Evolutionary conservation across 2,888 invertebrate species (phyloP).

Genomic region (Crocallis elinguaria): DNA sequence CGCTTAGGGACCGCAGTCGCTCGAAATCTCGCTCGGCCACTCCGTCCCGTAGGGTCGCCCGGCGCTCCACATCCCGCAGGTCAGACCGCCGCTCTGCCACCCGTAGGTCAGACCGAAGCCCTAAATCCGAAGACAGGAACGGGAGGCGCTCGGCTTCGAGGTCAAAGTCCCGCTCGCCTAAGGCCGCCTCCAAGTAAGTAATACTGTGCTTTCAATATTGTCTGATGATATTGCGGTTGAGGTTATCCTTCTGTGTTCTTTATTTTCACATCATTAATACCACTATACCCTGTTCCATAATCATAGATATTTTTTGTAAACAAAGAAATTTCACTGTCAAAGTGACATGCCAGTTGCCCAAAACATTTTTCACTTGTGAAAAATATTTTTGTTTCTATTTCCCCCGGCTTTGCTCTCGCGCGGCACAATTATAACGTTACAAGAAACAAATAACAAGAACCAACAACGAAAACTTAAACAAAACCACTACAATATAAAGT

Average conservation of each 20-base stretch:
- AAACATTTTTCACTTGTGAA: too few species aligned
- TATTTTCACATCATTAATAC: background rate
- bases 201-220: slow-evolving; percentile 61
- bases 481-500: too few species aligned
- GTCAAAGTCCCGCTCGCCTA: slow-evolving; percentile 82
- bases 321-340: too few species aligned
- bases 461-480: too few species aligned
- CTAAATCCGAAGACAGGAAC: slow-evolving; percentile 55
- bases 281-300: too few species aligned
- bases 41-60: slow-evolving; percentile 53
- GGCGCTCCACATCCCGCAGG: slow-evolving; percentile 52
- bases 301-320: too few species aligned
- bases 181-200: slow-evolving; percentile 69
- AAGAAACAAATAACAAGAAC: too few species aligned
- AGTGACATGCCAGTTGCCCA: too few species aligned
- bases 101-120: slow-evolving; percentile 33
- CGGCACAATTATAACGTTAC: too few species aligned
- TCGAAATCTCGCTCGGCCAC: slow-evolving; percentile 65
- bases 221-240: slow-evolving; percentile 57
- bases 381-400: too few species aligned
- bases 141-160: slow-evolving; percentile 57
- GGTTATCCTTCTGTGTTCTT: slow-evolving; percentile 48
- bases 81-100: slow-evolving; percentile 43
- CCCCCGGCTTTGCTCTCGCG: too few species aligned
- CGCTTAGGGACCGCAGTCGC: slow-evolving; percentile 71